Evolutionary conservation across 1,140 invertebrate genomes (phyloP), one percentile per base, ranked within the genome.

Genomic region (Oedothorax gibbosus): DNA sequence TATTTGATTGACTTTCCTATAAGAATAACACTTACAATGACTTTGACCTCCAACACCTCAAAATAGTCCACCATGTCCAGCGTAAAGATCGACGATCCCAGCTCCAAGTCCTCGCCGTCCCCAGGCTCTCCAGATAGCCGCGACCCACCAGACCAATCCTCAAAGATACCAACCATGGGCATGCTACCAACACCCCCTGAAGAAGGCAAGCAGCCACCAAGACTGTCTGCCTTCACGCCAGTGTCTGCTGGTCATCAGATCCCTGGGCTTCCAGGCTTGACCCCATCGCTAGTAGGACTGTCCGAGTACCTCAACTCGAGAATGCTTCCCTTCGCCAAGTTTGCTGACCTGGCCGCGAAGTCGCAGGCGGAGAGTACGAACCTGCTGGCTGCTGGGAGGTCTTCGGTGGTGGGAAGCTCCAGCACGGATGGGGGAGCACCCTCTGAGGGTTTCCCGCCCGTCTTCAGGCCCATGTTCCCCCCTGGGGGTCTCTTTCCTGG

Each of bases 401-500:
- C 64, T 7, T 68, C 75, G 6, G 76, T 60, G 0, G 60, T 57
- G 10, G 64, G 77, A 12, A 69, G 35, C 9, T 18, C 35, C 53
- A 18, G 65, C 15, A 65, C 50, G 8, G 75, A 66, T 21, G 57
- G 64, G 72, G 15, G 80, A 62, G 64, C 79, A 65, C 10, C 87
- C 71, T 49, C 82, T 62, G 57, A 85, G 68, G 87, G 87, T 49
- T 85, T 85, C 64, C 83, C 83, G 7, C 87, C 89, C 20, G 82
- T 90, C 79, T 85, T 87, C 85, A 57, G 87, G 56, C 80, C 87
- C 68, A 87, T 89, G 72, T 88, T 89, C 60, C 88, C 83, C 18
- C 88, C 88, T 57, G 89, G 89, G 76, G 87, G 91, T 6, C 91
- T 92, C 15, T 91, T 93, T 75, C 92, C 92, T 35, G 92, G 85